These are phyloP conservation scores for Merops nubicus DNA, from an alignment of 2,113 vertebrate genomes.

Conservation along the genomic window DNA sequence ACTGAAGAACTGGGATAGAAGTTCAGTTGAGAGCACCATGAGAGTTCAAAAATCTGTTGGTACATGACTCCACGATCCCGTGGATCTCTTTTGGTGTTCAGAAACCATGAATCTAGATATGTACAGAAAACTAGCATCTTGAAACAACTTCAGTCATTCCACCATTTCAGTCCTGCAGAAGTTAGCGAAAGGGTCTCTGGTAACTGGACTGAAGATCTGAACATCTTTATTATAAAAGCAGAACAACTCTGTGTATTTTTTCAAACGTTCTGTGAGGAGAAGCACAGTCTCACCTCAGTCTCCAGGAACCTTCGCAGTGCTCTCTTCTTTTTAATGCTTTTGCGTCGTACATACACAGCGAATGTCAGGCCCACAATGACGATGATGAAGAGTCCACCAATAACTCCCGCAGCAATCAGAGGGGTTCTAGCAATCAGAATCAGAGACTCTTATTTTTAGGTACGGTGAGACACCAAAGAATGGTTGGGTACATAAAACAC, in stretches of 20 bases:
- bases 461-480: neutral
- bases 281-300: slow-evolving; percentile 86
- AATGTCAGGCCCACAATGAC: slow-evolving; percentile 91
- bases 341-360: slow-evolving; percentile 90
- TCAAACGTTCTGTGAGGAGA: neutral
- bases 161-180: neutral
- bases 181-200: neutral
- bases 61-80: accelerated
- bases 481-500: neutral
- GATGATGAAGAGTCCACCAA: slow-evolving; percentile 91
- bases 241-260: neutral
- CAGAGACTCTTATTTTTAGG: slow-evolving; percentile 7
- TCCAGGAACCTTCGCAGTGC: slow-evolving; percentile 92
- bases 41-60: neutral
- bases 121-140: neutral
- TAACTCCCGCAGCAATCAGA: slow-evolving; percentile 91
- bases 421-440: slow-evolving; percentile 86
- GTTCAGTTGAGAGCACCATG: neutral
- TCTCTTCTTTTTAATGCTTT: slow-evolving; percentile 97
- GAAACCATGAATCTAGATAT: neutral
- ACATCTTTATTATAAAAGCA: neutral
- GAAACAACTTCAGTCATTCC: neutral
- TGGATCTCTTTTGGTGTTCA: neutral
- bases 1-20: neutral
- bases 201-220: neutral